These are phyloP conservation scores for Phrynocephalus guinanensis DNA, from an alignment of 2,797 vertebrate genomes.

Conservation along the genomic window DNA sequence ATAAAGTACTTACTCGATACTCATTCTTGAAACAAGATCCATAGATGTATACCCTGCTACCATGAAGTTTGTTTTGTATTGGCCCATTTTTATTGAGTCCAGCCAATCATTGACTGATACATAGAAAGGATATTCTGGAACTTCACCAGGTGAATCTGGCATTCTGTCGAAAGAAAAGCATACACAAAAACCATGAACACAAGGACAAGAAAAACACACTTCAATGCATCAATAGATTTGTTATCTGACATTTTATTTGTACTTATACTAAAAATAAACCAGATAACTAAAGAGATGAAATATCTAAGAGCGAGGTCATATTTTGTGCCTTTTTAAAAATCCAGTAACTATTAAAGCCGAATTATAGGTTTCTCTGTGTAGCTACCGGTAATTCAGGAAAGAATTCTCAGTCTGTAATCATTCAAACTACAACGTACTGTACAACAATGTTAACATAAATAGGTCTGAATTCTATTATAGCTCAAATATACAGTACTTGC, in stretches of 20 bases:
- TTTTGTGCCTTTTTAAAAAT: not conserved
- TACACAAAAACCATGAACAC: constrained; percentile 30
- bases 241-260: constrained; percentile 9
- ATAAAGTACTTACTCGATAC: constrained; percentile 81
- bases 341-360: constrained; percentile 24
- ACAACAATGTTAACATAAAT: not conserved
- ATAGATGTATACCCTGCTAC: constrained; percentile 95
- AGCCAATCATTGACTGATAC: constrained; percentile 98
- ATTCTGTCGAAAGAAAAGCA: constrained; percentile 70
- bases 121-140: constrained; percentile 86
- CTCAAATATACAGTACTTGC: not conserved
- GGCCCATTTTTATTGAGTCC: constrained; percentile 99
- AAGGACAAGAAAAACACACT: constrained; percentile 4
- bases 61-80: constrained; percentile 98
- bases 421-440: not conserved
- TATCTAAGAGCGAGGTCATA: not conserved
- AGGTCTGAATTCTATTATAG: not conserved
- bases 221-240: constrained; percentile 9
- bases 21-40: constrained; percentile 91
- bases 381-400: not conserved
- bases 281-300: constrained; percentile 22
- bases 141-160: constrained; percentile 82
- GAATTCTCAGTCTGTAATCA: not conserved
- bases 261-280: constrained; percentile 13
- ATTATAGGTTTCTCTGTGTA: not conserved